Percentiles rank a stretch among this genome's conserved stretches.
Conservation (phyloP, 2,888 invertebrate genomes). For the Amphipoea oculea region DNA sequence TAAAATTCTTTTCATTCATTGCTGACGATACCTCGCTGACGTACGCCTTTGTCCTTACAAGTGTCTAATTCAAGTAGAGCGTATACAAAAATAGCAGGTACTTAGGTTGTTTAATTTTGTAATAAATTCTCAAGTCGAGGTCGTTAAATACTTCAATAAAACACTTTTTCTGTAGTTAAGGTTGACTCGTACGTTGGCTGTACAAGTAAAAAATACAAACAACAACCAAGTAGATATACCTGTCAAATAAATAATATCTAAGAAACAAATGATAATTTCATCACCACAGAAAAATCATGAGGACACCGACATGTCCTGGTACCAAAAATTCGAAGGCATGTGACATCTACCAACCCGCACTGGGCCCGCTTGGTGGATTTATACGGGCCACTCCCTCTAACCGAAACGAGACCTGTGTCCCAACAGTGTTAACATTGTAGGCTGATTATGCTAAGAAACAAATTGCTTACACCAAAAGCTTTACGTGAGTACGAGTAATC, state of each 20-base stretch:
- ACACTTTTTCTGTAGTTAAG: not conserved
- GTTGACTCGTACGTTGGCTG: not conserved
- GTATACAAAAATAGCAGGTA: slow-evolving; percentile 23
- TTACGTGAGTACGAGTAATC: too few species aligned
- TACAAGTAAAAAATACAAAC: slow-evolving; percentile 1
- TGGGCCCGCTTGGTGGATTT: not conserved
- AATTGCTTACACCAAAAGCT: not conserved
- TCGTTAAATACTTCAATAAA: not conserved
- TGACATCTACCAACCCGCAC: not conserved
- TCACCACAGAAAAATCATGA: not conserved
- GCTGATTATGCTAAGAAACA: not conserved
- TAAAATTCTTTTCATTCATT: slow-evolving; percentile 62
- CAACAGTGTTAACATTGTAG: not conserved
- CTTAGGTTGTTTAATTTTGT: slow-evolving; percentile 12
- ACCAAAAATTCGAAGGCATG: not conserved
- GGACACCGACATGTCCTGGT: not conserved
- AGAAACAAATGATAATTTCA: not conserved
- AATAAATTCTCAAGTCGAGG: slow-evolving; percentile 26
- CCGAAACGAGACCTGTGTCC: not conserved
- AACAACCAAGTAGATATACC: not conserved
- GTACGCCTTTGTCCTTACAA: slow-evolving; percentile 57
- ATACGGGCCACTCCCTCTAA: not conserved
- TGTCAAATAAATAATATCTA: not conserved
- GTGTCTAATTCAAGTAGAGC: slow-evolving; percentile 43
- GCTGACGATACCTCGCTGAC: slow-evolving; percentile 65